Percentiles rank a stretch among this genome's conserved stretches.
These are phyloP conservation scores for Trichonephila clavipes DNA, from an alignment of 1,140 invertebrate species.

Conservation along the genomic window DNA sequence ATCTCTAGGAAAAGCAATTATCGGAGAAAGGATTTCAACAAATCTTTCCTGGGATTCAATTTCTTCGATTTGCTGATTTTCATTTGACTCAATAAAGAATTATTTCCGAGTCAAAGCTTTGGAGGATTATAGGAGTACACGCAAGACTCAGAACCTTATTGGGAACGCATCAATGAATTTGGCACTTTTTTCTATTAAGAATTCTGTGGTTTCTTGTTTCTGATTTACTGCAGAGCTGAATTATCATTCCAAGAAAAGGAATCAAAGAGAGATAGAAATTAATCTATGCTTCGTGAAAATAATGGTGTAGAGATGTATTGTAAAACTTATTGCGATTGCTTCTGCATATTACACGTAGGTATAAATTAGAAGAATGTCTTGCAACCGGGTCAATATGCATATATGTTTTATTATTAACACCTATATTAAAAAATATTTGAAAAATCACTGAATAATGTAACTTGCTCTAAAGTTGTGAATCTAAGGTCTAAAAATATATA, in stretches of 20 bases:
- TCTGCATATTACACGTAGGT: no score
- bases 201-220: not conserved
- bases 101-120: constrained; percentile 43
- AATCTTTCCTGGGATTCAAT: constrained; percentile 37
- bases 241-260: not conserved
- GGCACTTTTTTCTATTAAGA: not conserved
- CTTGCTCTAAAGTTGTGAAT: no score
- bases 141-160: not conserved
- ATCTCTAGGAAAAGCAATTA: constrained; percentile 51
- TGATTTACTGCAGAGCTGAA: not conserved
- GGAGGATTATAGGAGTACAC: constrained; percentile 4
- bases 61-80: constrained; percentile 70
- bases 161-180: not conserved
- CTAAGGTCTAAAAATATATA: no score
- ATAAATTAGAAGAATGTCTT: no score
- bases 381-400: no score
- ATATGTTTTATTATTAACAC: no score
- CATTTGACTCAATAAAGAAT: constrained; percentile 69
- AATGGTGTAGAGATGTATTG: no score
- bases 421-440: no score
- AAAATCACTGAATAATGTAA: no score
- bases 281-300: no score
- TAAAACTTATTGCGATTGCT: no score
- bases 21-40: constrained; percentile 62
- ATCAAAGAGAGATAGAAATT: no score